Evolutionary conservation across 2,797 vertebrate genomes (phyloP).

Genomic region (Morelia viridis): DNA sequence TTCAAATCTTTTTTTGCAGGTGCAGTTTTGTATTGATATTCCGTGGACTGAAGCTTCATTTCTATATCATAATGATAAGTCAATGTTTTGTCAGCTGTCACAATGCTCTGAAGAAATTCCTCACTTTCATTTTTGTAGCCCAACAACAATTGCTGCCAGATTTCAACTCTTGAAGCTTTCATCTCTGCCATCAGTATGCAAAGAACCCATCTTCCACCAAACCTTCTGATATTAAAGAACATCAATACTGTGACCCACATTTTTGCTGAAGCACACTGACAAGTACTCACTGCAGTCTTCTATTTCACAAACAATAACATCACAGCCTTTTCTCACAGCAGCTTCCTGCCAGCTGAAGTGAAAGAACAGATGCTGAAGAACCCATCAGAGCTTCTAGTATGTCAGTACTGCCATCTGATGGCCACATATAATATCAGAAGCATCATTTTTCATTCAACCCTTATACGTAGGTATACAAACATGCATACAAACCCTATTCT

Average conservation of each 20-base stretch:
- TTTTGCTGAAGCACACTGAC: neutral
- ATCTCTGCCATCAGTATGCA: neutral
- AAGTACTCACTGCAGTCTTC: neutral
- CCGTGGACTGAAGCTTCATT: neutral
- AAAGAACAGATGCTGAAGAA: neutral
- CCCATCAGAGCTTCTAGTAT: neutral
- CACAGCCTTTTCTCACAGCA: neutral
- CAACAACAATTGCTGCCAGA: neutral
- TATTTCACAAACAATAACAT: neutral
- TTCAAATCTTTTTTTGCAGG: neutral
- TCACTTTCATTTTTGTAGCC: neutral
- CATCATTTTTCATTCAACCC: no score
- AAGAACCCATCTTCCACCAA: neutral
- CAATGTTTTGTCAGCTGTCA: neutral
- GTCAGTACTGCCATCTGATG: neutral
- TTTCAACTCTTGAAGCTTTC: neutral
- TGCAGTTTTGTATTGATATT: neutral
- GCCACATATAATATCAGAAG: neutral
- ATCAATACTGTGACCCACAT: neutral
- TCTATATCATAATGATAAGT: neutral
- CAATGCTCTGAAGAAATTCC: neutral
- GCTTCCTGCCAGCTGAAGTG: neutral
- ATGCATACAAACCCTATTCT: no score
- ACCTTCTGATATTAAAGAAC: neutral
- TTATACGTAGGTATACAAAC: no score